Conservation (phyloP, 2,113 vertebrate genomes). For the Bos javanicus region DNA sequence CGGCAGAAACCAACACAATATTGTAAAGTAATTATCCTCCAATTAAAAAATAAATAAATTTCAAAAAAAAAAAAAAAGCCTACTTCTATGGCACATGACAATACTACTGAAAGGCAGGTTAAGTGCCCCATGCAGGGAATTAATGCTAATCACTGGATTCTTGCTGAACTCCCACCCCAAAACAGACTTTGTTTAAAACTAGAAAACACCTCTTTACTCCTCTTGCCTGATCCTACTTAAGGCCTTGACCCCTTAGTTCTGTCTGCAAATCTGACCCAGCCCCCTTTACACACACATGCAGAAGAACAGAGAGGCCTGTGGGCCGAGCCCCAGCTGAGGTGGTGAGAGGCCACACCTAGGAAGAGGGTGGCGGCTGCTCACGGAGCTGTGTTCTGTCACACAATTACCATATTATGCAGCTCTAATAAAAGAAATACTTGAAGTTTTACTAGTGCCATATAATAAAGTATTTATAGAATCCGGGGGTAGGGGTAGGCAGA, state of each 20-base stretch:
- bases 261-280: slow-evolving; percentile 26
- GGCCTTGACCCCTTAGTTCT: slow-evolving; percentile 44
- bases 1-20: not conserved
- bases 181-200: not conserved
- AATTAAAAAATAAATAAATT: not conserved
- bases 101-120: not conserved
- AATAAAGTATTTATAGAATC: slow-evolving; percentile 90
- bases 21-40: not conserved
- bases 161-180: not conserved
- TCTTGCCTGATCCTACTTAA: not conserved
- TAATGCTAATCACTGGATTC: not conserved
- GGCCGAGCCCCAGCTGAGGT: slow-evolving; percentile 39
- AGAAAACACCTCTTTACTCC: not conserved
- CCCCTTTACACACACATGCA: not conserved
- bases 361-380: slow-evolving; percentile 71
- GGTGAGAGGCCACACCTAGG: slow-evolving; percentile 80
- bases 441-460: slow-evolving; percentile 87
- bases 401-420: slow-evolving; percentile 86
- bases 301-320: slow-evolving; percentile 53
- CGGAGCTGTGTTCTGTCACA: slow-evolving; percentile 78
- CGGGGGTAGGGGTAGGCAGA: slow-evolving; percentile 49
- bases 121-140: not conserved
- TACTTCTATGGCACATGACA: not conserved
- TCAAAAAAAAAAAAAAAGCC: not conserved
- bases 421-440: slow-evolving; percentile 84